Base-by-base conservation (phyloP, 2,888 invertebrate genomes). In the Acrobasis repandana region DNA sequence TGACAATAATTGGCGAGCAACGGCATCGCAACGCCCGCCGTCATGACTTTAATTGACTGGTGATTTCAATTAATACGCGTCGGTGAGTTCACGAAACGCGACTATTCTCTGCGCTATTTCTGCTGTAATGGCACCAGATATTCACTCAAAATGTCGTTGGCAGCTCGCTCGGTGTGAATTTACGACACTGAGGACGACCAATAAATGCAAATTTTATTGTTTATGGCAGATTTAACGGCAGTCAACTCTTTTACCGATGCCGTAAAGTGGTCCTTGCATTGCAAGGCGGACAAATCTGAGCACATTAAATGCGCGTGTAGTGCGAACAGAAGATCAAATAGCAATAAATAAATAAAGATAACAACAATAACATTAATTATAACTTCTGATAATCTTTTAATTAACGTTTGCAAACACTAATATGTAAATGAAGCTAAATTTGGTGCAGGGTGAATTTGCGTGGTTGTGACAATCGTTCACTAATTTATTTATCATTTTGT, bases 181-280 rank as follows among this genome's bases (percentile, higher is more conserved):
- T 90, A 91, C 82, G 86, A 83, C 83, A 80, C 77, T 80, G 83
- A 82, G 80, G 88, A 89, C 86, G 88, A 84, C 88, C 90, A 88
- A 91, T 92, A 91, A 92, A 92, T 92, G 91, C 86, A 90, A 90
- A 92, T 92, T 92, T 92, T 88, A 91, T 90, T 88, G 88, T 90
- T 90, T 90, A 90, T 89, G 83, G 83, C 84, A 88, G 84, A 88
- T 90, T 90, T 89, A 89, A 88, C 83, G 85, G 87, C 82, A 82
- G 79, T 86, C 83, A 89, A 90, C 86, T 88, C 87, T 90, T 90
- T 89, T 86, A 86, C 81, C 83, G 82, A 85, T 85, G 81, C 81
- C 80, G 81, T 90, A 84, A 88, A 89, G 84, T 83, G 81, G 79
- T 77, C 72, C 79, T 82, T 78, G 79, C 77, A 78, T 71, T 79